phyloP scores from a whole-genome alignment of 2,888 invertebrate genomes.

The Morpho deidamia region DNA sequence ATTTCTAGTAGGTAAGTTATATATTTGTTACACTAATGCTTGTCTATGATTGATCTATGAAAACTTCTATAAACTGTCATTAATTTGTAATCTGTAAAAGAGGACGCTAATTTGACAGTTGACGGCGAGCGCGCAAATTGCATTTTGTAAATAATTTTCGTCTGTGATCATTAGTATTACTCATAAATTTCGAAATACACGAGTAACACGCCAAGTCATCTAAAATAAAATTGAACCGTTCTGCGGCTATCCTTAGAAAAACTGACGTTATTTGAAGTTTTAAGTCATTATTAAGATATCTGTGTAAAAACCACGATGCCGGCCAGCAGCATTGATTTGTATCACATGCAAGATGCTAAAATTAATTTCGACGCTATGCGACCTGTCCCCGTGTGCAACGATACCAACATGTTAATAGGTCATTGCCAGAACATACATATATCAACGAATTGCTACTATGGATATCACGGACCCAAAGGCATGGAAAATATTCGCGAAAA shows the following conservation, averaged over 20 bases:
- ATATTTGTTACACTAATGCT: no score
- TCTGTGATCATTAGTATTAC: slow-evolving; percentile 14
- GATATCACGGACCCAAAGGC: slow-evolving; percentile 59
- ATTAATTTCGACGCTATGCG: slow-evolving; percentile 68
- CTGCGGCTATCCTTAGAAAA: background rate
- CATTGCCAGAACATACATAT: slow-evolving; percentile 68
- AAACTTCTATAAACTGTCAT: no score
- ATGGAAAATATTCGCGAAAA: slow-evolving; percentile 36
- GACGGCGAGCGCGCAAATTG: slow-evolving; percentile 12
- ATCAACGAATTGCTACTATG: slow-evolving; percentile 75
- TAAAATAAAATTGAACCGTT: background rate
- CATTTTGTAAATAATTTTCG: background rate
- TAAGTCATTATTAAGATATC: no score
- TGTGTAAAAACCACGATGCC: slow-evolving; percentile 44
- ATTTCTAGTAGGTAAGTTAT: no score
- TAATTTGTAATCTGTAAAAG: background rate
- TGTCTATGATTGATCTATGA: no score
- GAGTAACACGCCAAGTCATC: no score
- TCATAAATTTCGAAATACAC: slow-evolving; percentile 1
- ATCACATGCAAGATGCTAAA: slow-evolving; percentile 60
- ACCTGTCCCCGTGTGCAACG: slow-evolving; percentile 60
- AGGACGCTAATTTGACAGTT: slow-evolving; percentile 15
- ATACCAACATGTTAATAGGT: slow-evolving; percentile 54
- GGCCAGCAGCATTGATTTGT: slow-evolving; percentile 58
- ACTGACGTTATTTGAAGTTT: no score